Evolutionary conservation across 2,888 invertebrate species (phyloP).

Genomic region (Protophormia terraenovae): DNA sequence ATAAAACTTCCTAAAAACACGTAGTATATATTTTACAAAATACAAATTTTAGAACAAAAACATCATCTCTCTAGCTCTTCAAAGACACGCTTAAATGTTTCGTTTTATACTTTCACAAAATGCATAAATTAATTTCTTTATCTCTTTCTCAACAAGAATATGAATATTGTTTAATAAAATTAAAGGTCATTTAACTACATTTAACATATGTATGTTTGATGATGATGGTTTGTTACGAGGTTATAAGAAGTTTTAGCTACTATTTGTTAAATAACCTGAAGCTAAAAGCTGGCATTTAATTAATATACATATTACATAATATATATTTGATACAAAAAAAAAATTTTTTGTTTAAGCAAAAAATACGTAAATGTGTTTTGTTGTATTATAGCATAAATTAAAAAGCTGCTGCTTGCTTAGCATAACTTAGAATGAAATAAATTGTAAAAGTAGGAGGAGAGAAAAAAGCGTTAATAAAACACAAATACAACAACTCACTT

Average conservation of each 20-base stretch:
- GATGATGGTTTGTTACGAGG: not conserved
- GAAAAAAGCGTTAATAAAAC: slow-evolving; percentile 75
- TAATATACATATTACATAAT: not conserved
- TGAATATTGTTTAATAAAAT: not conserved
- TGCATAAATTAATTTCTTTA: no score
- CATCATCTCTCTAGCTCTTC: no score
- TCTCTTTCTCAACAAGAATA: no score
- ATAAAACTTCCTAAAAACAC: no score
- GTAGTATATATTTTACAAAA: no score
- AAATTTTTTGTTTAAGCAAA: no score
- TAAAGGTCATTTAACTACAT: not conserved
- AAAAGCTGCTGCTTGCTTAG: slow-evolving; percentile 42
- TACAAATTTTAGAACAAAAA: no score
- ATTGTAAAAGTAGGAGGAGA: not conserved
- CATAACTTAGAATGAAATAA: not conserved
- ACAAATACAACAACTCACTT: slow-evolving; percentile 82
- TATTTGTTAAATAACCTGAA: not conserved
- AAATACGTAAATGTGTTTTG: not conserved
- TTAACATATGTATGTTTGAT: no score
- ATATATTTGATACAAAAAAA: not conserved
- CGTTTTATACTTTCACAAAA: no score
- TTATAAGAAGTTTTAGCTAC: not conserved
- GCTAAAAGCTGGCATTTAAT: not conserved
- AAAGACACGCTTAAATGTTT: no score
- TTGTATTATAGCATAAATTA: slow-evolving; percentile 37